phyloP scores from a whole-genome alignment of 2,797 vertebrate genomes.

The Echiichthys vipera region DNA sequence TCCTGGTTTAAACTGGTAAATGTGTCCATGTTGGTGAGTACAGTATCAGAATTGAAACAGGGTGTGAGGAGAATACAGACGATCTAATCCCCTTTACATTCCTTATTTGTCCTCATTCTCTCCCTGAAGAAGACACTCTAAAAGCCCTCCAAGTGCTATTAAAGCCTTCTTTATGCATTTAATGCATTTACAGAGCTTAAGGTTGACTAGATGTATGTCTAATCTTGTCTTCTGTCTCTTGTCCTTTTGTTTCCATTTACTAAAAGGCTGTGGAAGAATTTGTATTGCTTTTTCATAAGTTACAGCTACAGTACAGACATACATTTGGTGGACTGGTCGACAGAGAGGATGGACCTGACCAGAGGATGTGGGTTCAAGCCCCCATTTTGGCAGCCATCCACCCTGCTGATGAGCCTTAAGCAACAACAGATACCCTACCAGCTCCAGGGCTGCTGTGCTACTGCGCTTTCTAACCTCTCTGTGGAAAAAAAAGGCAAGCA shows the following conservation, averaged over 20 bases:
- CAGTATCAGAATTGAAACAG: constrained; percentile 47
- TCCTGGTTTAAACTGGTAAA: constrained; percentile 37
- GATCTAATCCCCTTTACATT: constrained; percentile 29
- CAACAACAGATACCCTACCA: constrained; percentile 26
- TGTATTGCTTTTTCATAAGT: constrained; percentile 8
- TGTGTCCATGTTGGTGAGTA: constrained; percentile 32
- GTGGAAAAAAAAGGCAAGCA: background rate
- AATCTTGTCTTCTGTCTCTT: constrained; percentile 32
- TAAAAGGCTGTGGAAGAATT: constrained; percentile 9
- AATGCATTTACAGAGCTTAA: constrained; percentile 23
- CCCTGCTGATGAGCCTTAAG: constrained; percentile 23
- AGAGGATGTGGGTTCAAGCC: constrained; percentile 14
- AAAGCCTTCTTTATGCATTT: constrained; percentile 30
- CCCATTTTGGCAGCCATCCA: constrained; percentile 23
- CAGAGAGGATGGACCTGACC: constrained; percentile 24
- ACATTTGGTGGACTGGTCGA: constrained; percentile 20
- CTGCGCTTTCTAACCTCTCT: constrained; percentile 42
- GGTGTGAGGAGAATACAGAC: constrained; percentile 46
- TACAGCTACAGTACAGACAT: constrained; percentile 5
- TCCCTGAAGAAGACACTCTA: constrained; percentile 24
- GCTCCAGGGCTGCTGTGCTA: constrained; percentile 21
- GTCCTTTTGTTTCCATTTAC: constrained; percentile 24
- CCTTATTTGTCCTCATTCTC: constrained; percentile 37
- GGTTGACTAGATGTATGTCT: constrained; percentile 24
- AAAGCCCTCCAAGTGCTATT: constrained; percentile 44